A percentile compares a stretch with the other conserved stretches of the same genome.
phyloP scores from a whole-genome alignment of 1,140 invertebrate species.

The Heliconius eleuchia region DNA sequence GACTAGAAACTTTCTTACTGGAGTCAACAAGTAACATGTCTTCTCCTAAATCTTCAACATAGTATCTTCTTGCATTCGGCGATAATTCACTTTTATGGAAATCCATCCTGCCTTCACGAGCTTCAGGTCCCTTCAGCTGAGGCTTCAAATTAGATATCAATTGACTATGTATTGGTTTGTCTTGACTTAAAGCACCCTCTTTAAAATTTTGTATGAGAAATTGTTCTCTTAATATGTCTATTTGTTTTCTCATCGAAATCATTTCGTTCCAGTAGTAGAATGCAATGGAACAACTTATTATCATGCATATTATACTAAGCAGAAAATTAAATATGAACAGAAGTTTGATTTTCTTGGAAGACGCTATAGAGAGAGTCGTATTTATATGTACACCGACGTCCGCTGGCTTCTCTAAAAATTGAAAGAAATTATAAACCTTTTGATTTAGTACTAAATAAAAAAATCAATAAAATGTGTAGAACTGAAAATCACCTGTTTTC shows the following conservation, averaged over 20 bases:
- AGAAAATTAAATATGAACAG: conserved; percentile 73
- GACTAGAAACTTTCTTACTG: conserved; percentile 63
- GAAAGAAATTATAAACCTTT: conserved; percentile 46
- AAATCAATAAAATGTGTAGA: conserved; percentile 26
- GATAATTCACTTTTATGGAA: conserved; percentile 42
- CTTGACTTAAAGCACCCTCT: conserved; percentile 48
- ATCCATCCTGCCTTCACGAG: conserved; percentile 54
- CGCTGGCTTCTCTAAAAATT: conserved; percentile 66
- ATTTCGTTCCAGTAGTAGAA: conserved; percentile 76
- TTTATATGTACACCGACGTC: conserved; percentile 75
- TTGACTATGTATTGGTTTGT: conserved; percentile 56
- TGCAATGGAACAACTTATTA: conserved; percentile 65
- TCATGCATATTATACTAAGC: conserved; percentile 68
- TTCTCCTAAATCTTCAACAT: conserved; percentile 69
- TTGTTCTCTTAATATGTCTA: conserved; percentile 65
- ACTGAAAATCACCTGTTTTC: conserved; percentile 69
- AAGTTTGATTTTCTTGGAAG: conserved; percentile 78
- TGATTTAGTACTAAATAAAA: conserved; percentile 26
- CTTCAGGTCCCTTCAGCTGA: conserved; percentile 41
- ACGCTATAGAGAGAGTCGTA: conserved; percentile 74
- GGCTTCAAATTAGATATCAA: conserved; percentile 56
- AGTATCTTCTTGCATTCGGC: conserved; percentile 58
- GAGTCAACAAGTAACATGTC: conserved; percentile 70
- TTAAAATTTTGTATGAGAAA: conserved; percentile 60
- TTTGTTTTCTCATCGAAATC: conserved; percentile 64